Conservation (phyloP, 1,140 invertebrate genomes). For the Galendromus occidentalis region DNA sequence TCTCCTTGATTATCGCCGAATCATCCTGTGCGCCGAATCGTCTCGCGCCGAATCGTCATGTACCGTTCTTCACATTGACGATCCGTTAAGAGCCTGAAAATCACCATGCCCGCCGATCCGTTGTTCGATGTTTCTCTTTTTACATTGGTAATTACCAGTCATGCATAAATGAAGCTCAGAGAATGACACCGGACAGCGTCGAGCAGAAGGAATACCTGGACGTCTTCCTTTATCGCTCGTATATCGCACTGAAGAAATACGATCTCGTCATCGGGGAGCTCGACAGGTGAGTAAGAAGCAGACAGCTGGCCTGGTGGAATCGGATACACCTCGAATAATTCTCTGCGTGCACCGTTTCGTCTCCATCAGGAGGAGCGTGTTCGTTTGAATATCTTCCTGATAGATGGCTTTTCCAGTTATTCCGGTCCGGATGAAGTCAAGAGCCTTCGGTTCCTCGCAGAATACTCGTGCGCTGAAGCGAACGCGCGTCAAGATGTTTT, state of each 20-base stretch:
- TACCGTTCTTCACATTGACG: no score
- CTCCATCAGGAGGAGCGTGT: no score
- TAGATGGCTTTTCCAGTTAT: background rate
- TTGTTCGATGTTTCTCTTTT: constrained; percentile 84
- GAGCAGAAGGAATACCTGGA: constrained; percentile 55
- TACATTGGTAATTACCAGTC: constrained; percentile 88
- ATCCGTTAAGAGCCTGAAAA: background rate
- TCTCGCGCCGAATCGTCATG: no score
- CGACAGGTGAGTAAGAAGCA: constrained; percentile 9
- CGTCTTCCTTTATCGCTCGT: constrained; percentile 68
- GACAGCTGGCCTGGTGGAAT: no score
- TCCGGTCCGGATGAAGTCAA: constrained; percentile 35
- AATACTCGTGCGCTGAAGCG: constrained; percentile 47
- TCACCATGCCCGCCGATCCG: constrained; percentile 42
- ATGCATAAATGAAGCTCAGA: constrained; percentile 83
- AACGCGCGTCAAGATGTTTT: constrained; percentile 10
- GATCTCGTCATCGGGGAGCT: constrained; percentile 66
- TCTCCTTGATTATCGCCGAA: no score
- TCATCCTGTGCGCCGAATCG: no score
- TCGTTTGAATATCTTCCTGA: no score
- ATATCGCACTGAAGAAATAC: constrained; percentile 78
- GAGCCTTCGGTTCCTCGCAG: constrained; percentile 55
- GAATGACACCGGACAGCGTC: constrained; percentile 51
- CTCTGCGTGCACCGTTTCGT: no score
- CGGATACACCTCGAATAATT: no score